Evolutionary conservation across 2,888 invertebrate genomes (phyloP).

Genomic region (Polyploca ridens): DNA sequence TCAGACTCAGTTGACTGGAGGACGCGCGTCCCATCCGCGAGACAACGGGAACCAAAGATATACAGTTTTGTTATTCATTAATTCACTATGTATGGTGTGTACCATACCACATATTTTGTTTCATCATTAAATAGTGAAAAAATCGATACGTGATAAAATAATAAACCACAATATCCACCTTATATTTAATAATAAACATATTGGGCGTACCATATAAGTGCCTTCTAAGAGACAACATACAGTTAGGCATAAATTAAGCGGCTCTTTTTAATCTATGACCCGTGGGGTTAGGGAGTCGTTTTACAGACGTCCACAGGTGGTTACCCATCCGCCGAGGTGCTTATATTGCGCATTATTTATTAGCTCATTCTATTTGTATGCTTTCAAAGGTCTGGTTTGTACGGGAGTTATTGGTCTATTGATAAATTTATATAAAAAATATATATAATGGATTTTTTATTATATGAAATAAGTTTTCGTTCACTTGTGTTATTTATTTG

Average conservation of each 20-base stretch:
- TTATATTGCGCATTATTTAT: slow-evolving; percentile 31
- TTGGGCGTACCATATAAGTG: slow-evolving; percentile 12
- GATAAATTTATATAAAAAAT: too few species aligned
- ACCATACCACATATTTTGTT: too few species aligned
- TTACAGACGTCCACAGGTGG: slow-evolving; percentile 59
- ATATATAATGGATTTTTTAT: too few species aligned
- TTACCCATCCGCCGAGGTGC: slow-evolving; percentile 37
- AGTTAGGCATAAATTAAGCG: not conserved
- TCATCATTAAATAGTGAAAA: too few species aligned
- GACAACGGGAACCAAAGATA: too few species aligned
- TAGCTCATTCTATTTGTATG: slow-evolving; percentile 7
- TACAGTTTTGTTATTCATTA: too few species aligned
- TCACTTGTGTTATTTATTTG: too few species aligned
- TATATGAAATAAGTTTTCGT: too few species aligned
- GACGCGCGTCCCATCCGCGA: too few species aligned
- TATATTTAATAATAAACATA: too few species aligned
- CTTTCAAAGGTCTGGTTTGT: not conserved
- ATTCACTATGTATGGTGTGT: too few species aligned
- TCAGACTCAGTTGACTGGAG: too few species aligned
- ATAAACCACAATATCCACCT: slow-evolving; percentile 11
- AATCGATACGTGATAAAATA: not conserved
- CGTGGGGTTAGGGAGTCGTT: slow-evolving; percentile 27
- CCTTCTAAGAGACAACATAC: slow-evolving; percentile 22
- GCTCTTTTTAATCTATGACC: slow-evolving; percentile 17
- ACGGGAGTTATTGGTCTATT: not conserved